Base-by-base conservation (phyloP, 2,888 invertebrate genomes). In the Stegana nigrithorax region DNA sequence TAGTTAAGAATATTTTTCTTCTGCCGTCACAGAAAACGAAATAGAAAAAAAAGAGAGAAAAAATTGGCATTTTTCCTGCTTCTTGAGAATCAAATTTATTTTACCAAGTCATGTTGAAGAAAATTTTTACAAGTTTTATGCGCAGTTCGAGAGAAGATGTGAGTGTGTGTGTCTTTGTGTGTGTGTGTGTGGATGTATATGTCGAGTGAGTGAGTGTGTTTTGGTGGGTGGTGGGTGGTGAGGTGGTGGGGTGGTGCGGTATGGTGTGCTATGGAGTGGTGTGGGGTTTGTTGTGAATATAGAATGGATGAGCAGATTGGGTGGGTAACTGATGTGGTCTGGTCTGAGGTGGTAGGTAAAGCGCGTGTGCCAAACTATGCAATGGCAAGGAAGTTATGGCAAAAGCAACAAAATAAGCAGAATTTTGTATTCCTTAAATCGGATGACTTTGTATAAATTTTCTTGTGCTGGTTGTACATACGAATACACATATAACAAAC, bases 341-440 rank as follows among this genome's bases (percentile, higher is more conserved):
- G n/a, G n/a, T n/a, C n/a, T n/a, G n/a, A n/a, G n/a, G n/a, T n/a
- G 51, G 67, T 59, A 53, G 68, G 64, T 67, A 70, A 2, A 67
- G 64, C 75, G 67, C 72, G 74, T 70, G 75, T 55, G 62, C 62
- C 70, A 67, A 73, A 67, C 67, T n/a, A n/a, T n/a, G n/a, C n/a
- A n/a, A n/a, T n/a, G n/a, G n/a, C n/a, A n/a, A 50, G 60, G 63
- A 64, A 66, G 56, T 58, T 64, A 60, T 27, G 58, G 64, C 47
- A 56, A 53, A 47, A 55, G 53, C 12, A 55, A 71, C 64, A 72
- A 81, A 81, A 81, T 78, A 80, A 81, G 74, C 70, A 75, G 81
- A 82, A 81, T 82, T n/a, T 81, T 81, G 81, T 83, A 82, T 83
- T 77, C 80, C 82, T 82, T 82, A 81, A 81, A 82, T 81, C 82